Percentiles rank a stretch among this genome's conserved stretches.
These are phyloP conservation scores for Dromaius novaehollandiae DNA, from an alignment of 2,113 vertebrate genomes.

Conservation along the genomic window DNA sequence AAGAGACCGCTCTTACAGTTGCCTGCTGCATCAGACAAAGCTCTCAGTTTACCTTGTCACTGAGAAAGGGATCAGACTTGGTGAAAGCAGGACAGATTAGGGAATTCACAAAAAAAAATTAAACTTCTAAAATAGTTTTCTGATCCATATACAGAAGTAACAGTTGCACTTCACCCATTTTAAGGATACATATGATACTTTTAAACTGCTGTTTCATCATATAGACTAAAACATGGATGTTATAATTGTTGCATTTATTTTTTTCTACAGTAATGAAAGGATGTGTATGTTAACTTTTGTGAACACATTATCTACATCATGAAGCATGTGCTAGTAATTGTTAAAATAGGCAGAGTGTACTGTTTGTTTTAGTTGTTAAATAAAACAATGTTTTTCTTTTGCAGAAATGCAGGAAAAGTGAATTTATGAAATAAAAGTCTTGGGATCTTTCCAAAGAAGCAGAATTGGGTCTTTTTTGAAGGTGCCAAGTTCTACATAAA, in stretches of 20 bases:
- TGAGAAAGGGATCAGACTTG: neutral
- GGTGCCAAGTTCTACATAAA: neutral
- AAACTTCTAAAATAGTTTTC: neutral
- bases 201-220: neutral
- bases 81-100: neutral
- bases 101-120: neutral
- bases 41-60: neutral
- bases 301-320: neutral
- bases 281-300: neutral
- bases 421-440: constrained; percentile 49
- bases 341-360: neutral
- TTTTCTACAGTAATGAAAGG: neutral
- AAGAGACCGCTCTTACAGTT: neutral
- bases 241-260: neutral
- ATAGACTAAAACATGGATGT: neutral
- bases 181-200: neutral
- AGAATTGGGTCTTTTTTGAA: constrained; percentile 10
- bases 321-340: neutral
- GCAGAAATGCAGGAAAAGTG: constrained; percentile 54
- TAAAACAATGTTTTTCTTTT: constrained; percentile 58
- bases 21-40: neutral
- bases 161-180: neutral
- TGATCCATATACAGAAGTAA: neutral
- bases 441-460: constrained; percentile 31
- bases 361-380: neutral